A percentile compares a stretch with the other conserved stretches of the same genome.
Evolutionary conservation across 2,113 vertebrate genomes (phyloP).

Genomic region (Heterochromis multidens): DNA sequence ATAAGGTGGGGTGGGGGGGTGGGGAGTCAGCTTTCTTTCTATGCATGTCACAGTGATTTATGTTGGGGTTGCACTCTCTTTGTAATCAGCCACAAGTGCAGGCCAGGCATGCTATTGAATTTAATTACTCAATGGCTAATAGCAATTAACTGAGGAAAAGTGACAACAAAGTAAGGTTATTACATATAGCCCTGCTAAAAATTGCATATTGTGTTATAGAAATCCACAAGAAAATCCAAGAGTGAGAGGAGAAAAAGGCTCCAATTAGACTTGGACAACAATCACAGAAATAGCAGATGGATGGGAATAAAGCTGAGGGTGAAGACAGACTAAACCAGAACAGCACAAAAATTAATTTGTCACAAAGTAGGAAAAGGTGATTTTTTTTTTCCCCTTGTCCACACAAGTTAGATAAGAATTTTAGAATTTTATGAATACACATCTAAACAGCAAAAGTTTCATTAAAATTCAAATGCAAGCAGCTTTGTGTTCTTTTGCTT

Average conservation of each 20-base stretch:
- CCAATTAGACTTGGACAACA: not conserved
- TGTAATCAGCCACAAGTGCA: conserved; percentile 33
- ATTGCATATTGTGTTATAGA: not conserved
- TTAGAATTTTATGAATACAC: not conserved
- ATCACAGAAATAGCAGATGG: not conserved
- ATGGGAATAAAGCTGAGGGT: not conserved
- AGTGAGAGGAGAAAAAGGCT: not conserved
- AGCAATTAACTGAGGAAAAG: conserved; percentile 29
- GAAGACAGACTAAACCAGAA: not conserved
- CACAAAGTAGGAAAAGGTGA: not conserved
- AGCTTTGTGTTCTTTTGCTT: not conserved
- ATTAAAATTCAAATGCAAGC: not conserved
- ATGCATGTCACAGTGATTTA: conserved; percentile 45
- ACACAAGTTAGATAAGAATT: not conserved
- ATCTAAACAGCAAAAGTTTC: not conserved
- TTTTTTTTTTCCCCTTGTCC: not conserved
- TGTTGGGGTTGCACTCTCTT: conserved; percentile 20
- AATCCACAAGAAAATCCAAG: not conserved
- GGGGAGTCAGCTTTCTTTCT: conserved; percentile 18
- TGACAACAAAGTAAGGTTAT: conserved; percentile 32
- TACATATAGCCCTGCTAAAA: conserved; percentile 6
- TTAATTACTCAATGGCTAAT: conserved; percentile 29
- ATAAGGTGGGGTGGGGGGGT: no score
- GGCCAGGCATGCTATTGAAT: conserved; percentile 4
- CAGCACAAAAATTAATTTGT: not conserved